Evolutionary conservation across 2,113 vertebrate species (phyloP).

Genomic region (Sarotherodon lohbergeri): DNA sequence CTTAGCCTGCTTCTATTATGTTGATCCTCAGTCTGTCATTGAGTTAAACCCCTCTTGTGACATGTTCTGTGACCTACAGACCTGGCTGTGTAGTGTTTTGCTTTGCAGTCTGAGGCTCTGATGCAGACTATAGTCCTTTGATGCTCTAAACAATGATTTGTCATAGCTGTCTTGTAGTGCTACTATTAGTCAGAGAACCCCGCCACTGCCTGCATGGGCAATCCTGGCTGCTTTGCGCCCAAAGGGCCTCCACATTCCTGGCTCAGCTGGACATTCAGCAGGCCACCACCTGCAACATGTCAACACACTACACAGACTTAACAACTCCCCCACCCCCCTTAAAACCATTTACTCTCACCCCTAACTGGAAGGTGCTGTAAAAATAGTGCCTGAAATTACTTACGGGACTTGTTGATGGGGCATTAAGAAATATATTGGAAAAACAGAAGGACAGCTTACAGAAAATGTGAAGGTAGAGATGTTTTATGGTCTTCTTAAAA

Average conservation of each 20-base stretch:
- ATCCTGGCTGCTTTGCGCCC: slow-evolving; percentile 3
- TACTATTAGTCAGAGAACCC: background rate
- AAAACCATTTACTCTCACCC: slow-evolving; percentile 42
- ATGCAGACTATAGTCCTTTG: background rate
- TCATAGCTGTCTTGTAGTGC: background rate
- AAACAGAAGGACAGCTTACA: background rate
- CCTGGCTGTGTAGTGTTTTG: background rate
- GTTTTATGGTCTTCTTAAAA: background rate
- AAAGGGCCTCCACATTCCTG: slow-evolving; percentile 58
- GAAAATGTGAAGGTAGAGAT: background rate
- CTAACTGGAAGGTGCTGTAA: slow-evolving; percentile 23
- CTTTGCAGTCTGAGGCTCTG: background rate
- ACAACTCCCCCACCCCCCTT: background rate
- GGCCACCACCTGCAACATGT: slow-evolving; percentile 61
- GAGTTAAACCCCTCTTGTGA: background rate
- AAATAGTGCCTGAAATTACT: slow-evolving; percentile 18
- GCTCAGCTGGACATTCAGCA: slow-evolving; percentile 63
- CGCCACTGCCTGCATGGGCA: background rate
- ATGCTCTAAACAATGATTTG: background rate
- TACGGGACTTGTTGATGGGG: background rate
- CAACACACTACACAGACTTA: slow-evolving; percentile 39
- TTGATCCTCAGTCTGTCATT: background rate
- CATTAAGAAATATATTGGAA: background rate
- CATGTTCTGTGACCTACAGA: background rate
- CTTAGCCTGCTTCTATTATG: background rate